A percentile compares a stretch with the other conserved stretches of the same genome.
Evolutionary conservation across 2,113 vertebrate genomes (phyloP).

Genomic region (Anguilla japonica): DNA sequence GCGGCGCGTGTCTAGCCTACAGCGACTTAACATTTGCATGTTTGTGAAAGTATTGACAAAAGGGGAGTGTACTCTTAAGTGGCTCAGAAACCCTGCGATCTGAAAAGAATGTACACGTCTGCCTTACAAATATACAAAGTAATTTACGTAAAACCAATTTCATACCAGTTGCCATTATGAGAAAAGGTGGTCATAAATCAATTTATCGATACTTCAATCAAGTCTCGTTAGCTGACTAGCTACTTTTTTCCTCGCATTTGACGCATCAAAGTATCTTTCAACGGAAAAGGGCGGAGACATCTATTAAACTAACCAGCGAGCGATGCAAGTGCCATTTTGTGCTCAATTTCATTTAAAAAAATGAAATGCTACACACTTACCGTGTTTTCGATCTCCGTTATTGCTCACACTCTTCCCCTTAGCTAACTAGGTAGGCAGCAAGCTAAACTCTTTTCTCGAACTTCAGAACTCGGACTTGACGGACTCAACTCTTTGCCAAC

Average conservation of each 20-base stretch:
- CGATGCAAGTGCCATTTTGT: neutral
- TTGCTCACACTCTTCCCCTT: neutral
- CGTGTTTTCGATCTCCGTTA: neutral
- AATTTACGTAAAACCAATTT: neutral
- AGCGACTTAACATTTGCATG: neutral
- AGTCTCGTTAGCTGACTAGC: neutral
- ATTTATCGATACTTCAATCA: neutral
- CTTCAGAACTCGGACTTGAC: slow-evolving; percentile 37
- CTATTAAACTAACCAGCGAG: neutral
- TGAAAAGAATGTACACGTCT: neutral
- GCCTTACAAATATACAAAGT: neutral
- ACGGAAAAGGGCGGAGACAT: neutral
- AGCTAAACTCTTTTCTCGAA: slow-evolving; percentile 35
- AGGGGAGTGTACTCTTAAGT: neutral
- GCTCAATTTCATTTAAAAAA: neutral
- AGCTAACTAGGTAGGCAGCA: neutral
- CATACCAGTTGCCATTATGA: neutral
- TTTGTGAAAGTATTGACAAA: slow-evolving; percentile 12
- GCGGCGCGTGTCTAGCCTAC: neutral
- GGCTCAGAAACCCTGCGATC: neutral
- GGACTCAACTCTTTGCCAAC: slow-evolving; percentile 51
- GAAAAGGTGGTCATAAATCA: neutral
- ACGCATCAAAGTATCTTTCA: neutral
- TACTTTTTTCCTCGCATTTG: neutral
- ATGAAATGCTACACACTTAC: neutral